Conservation (phyloP, 64 coral and sea anemone genomes). For the Pachyseris speciosa region DNA sequence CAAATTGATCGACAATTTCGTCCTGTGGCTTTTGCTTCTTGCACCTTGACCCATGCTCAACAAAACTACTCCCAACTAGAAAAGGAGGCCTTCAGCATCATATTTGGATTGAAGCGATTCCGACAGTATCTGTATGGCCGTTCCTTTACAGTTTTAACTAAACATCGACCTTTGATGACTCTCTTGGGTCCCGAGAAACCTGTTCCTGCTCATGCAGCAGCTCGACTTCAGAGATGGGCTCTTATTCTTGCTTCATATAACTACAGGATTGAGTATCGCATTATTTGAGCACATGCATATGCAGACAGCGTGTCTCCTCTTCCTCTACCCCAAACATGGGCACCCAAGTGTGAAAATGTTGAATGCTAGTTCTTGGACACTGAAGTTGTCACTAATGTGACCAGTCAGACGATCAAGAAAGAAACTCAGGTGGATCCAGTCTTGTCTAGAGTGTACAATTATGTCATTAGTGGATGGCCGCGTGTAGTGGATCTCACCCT, state of each 20-base stretch:
- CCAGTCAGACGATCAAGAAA: constrained; percentile 56
- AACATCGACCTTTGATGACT: constrained; percentile 58
- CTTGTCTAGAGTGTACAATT: constrained; percentile 28
- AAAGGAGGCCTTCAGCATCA: constrained; percentile 49
- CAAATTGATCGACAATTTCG: constrained; percentile 37
- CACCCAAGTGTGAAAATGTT: constrained; percentile 7
- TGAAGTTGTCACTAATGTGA: constrained; percentile 51
- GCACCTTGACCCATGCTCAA: constrained; percentile 30
- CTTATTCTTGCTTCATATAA: constrained; percentile 2
- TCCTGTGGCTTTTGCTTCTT: constrained; percentile 44
- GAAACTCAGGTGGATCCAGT: constrained; percentile 37
- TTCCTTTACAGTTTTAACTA: constrained; percentile 48
- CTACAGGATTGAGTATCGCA: too few species aligned
- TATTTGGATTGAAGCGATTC: constrained; percentile 54
- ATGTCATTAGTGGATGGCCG: constrained; percentile 51
- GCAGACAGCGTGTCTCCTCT: background rate
- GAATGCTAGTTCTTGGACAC: constrained; percentile 31
- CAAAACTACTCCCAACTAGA: constrained; percentile 60
- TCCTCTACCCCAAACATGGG: constrained; percentile 55
- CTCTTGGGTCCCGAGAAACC: constrained; percentile 35
- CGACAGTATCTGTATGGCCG: constrained; percentile 54
- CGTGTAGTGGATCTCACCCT: constrained; percentile 59
- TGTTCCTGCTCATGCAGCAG: constrained; percentile 41
- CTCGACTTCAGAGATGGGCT: constrained; percentile 53
- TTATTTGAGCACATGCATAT: too few species aligned